Evolutionary conservation across 2,888 invertebrate species (phyloP).

Genomic region (Hedychridium roseum): DNA sequence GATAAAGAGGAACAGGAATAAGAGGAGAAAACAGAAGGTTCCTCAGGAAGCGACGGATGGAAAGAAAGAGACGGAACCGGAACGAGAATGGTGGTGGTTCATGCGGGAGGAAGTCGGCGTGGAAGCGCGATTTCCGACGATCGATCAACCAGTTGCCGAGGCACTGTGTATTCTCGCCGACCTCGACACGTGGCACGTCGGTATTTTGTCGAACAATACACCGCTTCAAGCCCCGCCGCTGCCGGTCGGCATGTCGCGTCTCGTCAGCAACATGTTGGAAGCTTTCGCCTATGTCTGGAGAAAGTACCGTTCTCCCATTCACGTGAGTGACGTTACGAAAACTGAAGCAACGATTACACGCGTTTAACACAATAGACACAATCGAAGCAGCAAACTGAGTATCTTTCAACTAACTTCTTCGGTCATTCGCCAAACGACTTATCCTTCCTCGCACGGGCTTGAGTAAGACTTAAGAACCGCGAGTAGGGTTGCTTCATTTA

Average conservation of each 20-base stretch:
- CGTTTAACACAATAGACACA: no score
- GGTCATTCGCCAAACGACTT: no score
- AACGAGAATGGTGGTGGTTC: slow-evolving; percentile 48
- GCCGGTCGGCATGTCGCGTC: slow-evolving; percentile 78
- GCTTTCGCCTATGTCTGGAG: slow-evolving; percentile 78
- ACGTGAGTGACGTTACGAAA: slow-evolving; percentile 69
- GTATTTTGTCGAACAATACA: slow-evolving; percentile 53
- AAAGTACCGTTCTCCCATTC: slow-evolving; percentile 77
- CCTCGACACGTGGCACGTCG: slow-evolving; percentile 78
- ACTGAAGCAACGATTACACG: background rate
- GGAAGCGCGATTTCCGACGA: slow-evolving; percentile 52
- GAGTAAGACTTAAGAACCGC: no score
- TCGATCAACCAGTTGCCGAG: slow-evolving; percentile 79
- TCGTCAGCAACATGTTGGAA: slow-evolving; percentile 86
- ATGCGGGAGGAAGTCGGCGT: slow-evolving; percentile 55
- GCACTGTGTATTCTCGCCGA: slow-evolving; percentile 85
- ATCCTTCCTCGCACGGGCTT: no score
- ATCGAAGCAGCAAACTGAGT: no score
- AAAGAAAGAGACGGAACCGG: slow-evolving; percentile 16
- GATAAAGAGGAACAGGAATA: slow-evolving; percentile 47
- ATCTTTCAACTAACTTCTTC: no score
- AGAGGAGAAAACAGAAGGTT: slow-evolving; percentile 30
- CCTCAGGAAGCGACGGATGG: no score
- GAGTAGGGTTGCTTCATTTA: slow-evolving; percentile 3
- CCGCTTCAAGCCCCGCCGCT: slow-evolving; percentile 59